Evolutionary conservation across 2,113 vertebrate genomes (phyloP), one percentile per base, ranked within the genome.

Genomic region (Cebidichthys violaceus): DNA sequence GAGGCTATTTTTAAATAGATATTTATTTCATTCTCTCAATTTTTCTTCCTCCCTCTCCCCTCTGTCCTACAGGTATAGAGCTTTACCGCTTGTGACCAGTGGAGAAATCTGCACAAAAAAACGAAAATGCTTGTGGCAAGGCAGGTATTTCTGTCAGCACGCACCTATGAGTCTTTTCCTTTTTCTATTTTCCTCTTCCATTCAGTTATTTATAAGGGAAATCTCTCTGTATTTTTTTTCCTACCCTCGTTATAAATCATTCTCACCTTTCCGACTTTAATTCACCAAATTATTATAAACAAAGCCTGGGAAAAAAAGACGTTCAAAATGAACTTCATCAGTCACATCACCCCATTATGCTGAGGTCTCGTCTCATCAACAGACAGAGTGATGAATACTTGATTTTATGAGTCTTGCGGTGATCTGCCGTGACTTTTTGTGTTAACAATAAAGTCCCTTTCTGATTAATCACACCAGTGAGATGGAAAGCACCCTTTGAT

Each of bases 1-100:
- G 92, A 94, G 93, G 94, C 94, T 95, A 94, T 95, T 95, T 95
- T 94, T 95, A 92, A 94, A 94, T 90, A 93, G 89, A 93, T 94
- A 94, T 94, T 94, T 94, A 91, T 92, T 94, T 93, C 90, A 78
- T 88, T 93, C 88, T 79, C 86, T 91, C 93, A 77, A 92, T 88
- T 91, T 91, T 69, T 93, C 90, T 89, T 90, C 77, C 77, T 10
- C 76, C 35, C 52, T 41, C 59, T 33, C 79, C 68, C 72, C 70
- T 77, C 71, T 37, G 66, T 89, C 90, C 87, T 78, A 74, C 81
- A 88, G 90, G 90, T 88, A 86, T 79, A 75, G 66, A 31, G 77
- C 87, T 85, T 83, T 87, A 86, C 79, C 43, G 73, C 67, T 87
- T 81, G 77, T 81, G 77, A 92, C 88, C 87, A 77, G 85, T 86